These are phyloP conservation scores for Brachirus orientalis DNA, from an alignment of 2,113 vertebrate species.

Conservation along the genomic window DNA sequence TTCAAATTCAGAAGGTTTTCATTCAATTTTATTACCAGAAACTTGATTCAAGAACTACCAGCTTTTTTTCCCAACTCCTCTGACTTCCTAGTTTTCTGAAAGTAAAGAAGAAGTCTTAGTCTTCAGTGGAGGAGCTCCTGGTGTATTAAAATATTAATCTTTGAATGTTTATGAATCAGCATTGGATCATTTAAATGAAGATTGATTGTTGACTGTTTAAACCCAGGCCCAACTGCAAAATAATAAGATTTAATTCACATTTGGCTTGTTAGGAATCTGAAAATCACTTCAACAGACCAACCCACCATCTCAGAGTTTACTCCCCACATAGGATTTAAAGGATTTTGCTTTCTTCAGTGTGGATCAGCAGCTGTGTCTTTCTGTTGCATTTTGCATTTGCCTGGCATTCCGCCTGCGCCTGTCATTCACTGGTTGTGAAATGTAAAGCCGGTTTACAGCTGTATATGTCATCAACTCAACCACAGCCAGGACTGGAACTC, in stretches of 20 bases:
- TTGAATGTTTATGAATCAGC: too few relatives aligned
- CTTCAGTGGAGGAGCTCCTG: too few relatives aligned
- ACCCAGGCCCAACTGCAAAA: not conserved
- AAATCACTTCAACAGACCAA: slow-evolving; percentile 9
- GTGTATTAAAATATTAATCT: too few relatives aligned
- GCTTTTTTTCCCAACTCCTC: too few relatives aligned
- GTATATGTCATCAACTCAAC: slow-evolving; percentile 54
- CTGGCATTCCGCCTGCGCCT: slow-evolving; percentile 57
- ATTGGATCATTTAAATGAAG: too few relatives aligned
- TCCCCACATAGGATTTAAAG: not conserved
- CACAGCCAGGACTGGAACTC: slow-evolving; percentile 14
- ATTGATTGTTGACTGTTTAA: too few relatives aligned
- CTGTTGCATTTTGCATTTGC: slow-evolving; percentile 34
- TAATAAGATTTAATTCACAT: not conserved
- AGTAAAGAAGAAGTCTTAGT: too few relatives aligned
- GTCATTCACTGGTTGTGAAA: slow-evolving; percentile 67
- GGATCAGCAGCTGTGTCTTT: slow-evolving; percentile 12
- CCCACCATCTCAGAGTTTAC: slow-evolving; percentile 6
- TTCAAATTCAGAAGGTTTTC: too few relatives aligned
- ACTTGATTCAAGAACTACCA: too few relatives aligned
- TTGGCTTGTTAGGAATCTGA: not conserved
- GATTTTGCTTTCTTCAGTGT: slow-evolving; percentile 23
- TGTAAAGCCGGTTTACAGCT: slow-evolving; percentile 63
- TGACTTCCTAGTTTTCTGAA: too few relatives aligned
- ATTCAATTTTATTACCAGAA: too few relatives aligned